These are phyloP conservation scores for Auanema freiburgensis DNA, from an alignment of 2,888 invertebrate genomes.

Conservation along the genomic window DNA sequence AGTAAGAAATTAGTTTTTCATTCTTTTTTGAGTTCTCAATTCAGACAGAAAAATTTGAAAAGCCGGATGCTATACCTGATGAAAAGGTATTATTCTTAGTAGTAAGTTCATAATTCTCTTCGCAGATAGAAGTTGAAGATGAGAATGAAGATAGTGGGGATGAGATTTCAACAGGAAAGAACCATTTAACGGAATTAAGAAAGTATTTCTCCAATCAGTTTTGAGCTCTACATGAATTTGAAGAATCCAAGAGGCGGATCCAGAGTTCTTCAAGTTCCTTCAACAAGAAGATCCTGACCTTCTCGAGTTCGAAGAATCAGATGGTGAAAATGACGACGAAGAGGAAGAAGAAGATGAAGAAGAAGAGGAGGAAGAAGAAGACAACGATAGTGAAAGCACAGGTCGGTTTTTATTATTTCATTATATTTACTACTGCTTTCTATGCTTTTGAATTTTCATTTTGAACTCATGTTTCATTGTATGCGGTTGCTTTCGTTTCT, in stretches of 20 bases:
- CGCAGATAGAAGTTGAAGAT: background rate
- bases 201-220: background rate
- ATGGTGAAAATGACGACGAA: constrained; percentile 42
- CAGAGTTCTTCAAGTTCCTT: constrained; percentile 58
- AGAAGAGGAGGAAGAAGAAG: constrained; percentile 30
- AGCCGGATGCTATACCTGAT: background rate
- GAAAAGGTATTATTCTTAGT: background rate
- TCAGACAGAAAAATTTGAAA: background rate
- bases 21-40: background rate
- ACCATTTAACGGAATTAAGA: background rate
- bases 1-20: constrained; percentile 31
- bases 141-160: background rate
- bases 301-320: constrained; percentile 48
- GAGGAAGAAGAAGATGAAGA: constrained; percentile 41
- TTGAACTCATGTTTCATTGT: background rate
- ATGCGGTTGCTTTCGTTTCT: background rate
- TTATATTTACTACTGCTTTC: background rate
- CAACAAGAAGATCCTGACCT: constrained; percentile 59
- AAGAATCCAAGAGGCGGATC: constrained; percentile 42
- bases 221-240: background rate
- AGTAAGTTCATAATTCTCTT: background rate
- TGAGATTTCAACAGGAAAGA: constrained; percentile 7
- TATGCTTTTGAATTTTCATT: constrained; percentile 1
- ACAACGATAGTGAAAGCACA: no score
- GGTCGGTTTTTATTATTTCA: no score